A percentile compares a stretch with the other conserved stretches of the same genome.
Evolutionary conservation across 2,888 invertebrate genomes (phyloP).

Genomic region (Torymus tubicola): DNA sequence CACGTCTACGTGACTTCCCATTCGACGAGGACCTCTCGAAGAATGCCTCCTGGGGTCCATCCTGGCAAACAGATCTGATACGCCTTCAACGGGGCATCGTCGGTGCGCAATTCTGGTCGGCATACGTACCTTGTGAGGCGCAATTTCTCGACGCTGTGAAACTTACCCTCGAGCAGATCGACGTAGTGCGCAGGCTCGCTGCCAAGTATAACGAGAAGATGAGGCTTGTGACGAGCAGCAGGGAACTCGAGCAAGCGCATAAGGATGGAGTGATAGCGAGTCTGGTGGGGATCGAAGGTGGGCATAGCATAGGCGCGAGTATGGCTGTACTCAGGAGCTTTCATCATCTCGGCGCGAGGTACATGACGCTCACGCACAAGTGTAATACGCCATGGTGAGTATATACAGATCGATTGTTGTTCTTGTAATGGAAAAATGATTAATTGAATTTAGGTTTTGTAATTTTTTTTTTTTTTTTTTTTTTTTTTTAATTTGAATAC

Average conservation of each 20-base stretch:
- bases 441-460: slow-evolving; percentile 10
- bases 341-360: slow-evolving; percentile 82
- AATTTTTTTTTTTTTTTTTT: slow-evolving; percentile 18
- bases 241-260: slow-evolving; percentile 81
- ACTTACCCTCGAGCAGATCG: slow-evolving; percentile 82
- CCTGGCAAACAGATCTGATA: slow-evolving; percentile 78
- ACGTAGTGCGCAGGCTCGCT: slow-evolving; percentile 78
- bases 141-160: slow-evolving; percentile 83
- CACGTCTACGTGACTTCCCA: slow-evolving; percentile 73
- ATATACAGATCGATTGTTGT: no score
- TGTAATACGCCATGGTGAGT: slow-evolving; percentile 83
- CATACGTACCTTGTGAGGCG: slow-evolving; percentile 80
- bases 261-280: slow-evolving; percentile 81
- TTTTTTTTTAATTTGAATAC: no score
- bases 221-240: slow-evolving; percentile 78
- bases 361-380: slow-evolving; percentile 83
- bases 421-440: no score
- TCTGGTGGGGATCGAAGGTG: slow-evolving; percentile 82
- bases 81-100: slow-evolving; percentile 77
- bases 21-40: slow-evolving; percentile 73
- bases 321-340: slow-evolving; percentile 82
- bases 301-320: slow-evolving; percentile 83
- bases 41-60: slow-evolving; percentile 72
- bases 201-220: slow-evolving; percentile 66
- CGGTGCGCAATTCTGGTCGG: slow-evolving; percentile 77